Evolutionary conservation across 1,140 invertebrate genomes (phyloP).

Genomic region (Drosophila tsacasi): DNA sequence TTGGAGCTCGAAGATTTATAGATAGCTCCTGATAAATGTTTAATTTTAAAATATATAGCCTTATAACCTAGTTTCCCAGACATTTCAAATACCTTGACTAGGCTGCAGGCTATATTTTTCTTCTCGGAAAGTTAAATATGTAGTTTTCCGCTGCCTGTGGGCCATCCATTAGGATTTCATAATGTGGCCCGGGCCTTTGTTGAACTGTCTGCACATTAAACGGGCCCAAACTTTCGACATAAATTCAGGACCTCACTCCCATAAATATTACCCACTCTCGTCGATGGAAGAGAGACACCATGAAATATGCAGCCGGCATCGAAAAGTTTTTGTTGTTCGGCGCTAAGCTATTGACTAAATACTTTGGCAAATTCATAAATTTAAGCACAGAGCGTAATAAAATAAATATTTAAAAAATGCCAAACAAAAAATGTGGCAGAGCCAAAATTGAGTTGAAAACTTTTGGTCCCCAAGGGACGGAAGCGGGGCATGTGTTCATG

Average conservation of each 20-base stretch:
- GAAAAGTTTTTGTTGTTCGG: conserved; percentile 44
- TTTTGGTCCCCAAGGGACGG: conserved; percentile 30
- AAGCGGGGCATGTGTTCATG: conserved; percentile 16
- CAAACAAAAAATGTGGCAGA: conserved; percentile 48
- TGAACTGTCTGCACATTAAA: conserved; percentile 62
- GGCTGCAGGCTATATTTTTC: not conserved
- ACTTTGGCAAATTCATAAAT: conserved; percentile 83
- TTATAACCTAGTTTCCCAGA: not conserved
- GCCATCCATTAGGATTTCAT: conserved; percentile 59
- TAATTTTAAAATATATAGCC: not conserved
- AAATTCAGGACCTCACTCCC: conserved; percentile 61
- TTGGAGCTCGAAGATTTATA: not conserved
- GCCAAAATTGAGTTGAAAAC: conserved; percentile 73
- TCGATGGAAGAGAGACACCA: conserved; percentile 54
- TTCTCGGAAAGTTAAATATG: conserved; percentile 5
- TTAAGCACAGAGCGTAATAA: conserved; percentile 62
- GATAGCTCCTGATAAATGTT: not conserved
- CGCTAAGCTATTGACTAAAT: conserved; percentile 80
- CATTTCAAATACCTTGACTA: not conserved
- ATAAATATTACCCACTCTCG: conserved; percentile 66
- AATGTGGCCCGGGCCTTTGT: conserved; percentile 16
- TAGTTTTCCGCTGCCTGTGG: conserved; percentile 9
- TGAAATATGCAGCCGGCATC: conserved; percentile 72
- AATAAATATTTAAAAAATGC: conserved; percentile 79
- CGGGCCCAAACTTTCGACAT: conserved; percentile 66